A percentile compares a stretch with the other conserved stretches of the same genome.
Evolutionary conservation across 2,113 vertebrate genomes (phyloP).

Genomic region (Pipa parva): DNA sequence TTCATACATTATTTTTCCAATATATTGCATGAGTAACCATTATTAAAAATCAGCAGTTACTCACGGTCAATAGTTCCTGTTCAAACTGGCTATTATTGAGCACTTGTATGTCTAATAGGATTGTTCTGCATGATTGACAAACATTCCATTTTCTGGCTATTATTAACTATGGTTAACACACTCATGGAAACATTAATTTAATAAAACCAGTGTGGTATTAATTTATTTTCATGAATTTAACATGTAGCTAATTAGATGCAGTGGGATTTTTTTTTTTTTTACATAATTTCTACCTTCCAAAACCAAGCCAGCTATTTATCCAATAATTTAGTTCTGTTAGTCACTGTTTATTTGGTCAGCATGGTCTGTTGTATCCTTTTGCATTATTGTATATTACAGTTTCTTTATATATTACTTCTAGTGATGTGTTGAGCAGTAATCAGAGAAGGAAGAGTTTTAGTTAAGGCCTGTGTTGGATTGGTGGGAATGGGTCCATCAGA

Average conservation of each 20-base stretch:
- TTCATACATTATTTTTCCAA: too few species aligned
- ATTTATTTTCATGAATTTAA: not conserved
- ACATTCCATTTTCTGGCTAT: conserved; percentile 11
- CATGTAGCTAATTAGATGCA: not conserved
- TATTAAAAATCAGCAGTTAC: conserved; percentile 28
- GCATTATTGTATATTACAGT: too few species aligned
- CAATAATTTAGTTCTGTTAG: not conserved
- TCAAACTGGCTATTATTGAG: conserved; percentile 17
- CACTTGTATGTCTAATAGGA: conserved; percentile 25
- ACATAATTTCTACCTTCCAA: not conserved
- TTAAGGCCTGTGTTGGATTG: too few species aligned
- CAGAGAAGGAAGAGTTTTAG: too few species aligned
- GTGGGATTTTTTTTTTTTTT: not conserved
- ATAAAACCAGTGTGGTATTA: conserved; percentile 33
- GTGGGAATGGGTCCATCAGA: too few species aligned
- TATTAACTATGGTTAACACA: conserved; percentile 32
- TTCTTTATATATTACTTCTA: too few species aligned
- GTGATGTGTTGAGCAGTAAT: too few species aligned
- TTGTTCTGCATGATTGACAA: conserved; percentile 25
- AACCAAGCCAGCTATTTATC: not conserved
- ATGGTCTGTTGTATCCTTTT: too few species aligned
- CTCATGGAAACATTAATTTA: conserved; percentile 15
- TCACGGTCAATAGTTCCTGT: conserved; percentile 14
- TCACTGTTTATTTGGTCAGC: too few species aligned
- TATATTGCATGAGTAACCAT: conserved; percentile 7